Base-by-base conservation (phyloP, 1,140 invertebrate species). In the Caerostris darwini region DNA sequence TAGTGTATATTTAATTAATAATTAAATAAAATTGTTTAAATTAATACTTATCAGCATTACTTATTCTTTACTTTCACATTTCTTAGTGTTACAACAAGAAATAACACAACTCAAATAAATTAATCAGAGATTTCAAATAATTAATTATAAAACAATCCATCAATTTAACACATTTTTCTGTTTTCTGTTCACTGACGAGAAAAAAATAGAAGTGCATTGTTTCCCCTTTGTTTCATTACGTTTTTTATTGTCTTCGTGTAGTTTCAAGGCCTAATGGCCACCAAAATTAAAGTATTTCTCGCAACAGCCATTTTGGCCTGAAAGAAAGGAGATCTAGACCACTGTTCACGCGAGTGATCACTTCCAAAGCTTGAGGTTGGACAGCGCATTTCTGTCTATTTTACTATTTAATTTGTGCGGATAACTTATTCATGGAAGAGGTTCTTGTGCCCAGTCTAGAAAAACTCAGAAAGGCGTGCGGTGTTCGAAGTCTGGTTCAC, bases 361-460 rank as follows among this genome's bases (percentile, higher is more conserved):
- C 12, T 12, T 77, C 71, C 53, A 12, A 34, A 53, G 19, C 8
- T 50, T 12, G 8, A 34, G 50, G 3, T 77, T 53, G 71, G 34
- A 77, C 71, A 50, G 71, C 12, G 71, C 71, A 53, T 12, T 77
- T 77, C 19, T 77, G 50, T 77, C 71, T 77, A 50, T 77, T 77
- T 77, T 77, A 77, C 34, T 77, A 50, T 77, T 77, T 77, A 77
- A 77, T 77, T 77, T 77, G 71, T 77, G 34, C 14, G 34, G 71
- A 77, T 77, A 77, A 77, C 71, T 77, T 77, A 77, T 53, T 77
- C 71, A 77, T 77, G 71, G 71, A 77, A 50, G 10, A 77, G 71
- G 50, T 77, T 77, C 71, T 77, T 77, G 71, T 53, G 8, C 3
- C 34, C 3, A 77, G 50, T 53, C 71, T 77, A 77, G n/a, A 77